Percentiles rank a stretch among this genome's conserved stretches.
Conservation (phyloP, 2,888 invertebrate species). For the Apodemia zela region DNA sequence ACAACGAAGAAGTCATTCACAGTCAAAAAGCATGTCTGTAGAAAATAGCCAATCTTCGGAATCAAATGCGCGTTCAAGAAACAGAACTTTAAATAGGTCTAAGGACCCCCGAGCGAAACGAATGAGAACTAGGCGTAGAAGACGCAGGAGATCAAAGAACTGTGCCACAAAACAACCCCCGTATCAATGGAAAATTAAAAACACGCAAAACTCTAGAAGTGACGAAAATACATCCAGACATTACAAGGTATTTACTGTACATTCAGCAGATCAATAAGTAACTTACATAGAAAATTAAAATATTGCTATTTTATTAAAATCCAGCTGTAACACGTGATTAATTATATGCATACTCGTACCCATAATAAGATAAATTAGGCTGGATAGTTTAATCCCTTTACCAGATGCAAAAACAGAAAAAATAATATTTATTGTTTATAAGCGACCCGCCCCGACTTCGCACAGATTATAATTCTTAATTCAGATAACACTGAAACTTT, state of each 20-base stretch:
- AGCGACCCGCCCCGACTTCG: too few relatives aligned
- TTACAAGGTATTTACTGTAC: conserved; percentile 34
- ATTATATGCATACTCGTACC: too few relatives aligned
- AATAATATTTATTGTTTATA: too few relatives aligned
- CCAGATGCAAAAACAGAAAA: too few relatives aligned
- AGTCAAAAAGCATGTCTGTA: conserved; percentile 50
- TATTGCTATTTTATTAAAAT: too few relatives aligned
- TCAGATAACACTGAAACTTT: too few relatives aligned
- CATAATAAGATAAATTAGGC: too few relatives aligned
- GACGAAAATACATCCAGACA: conserved; percentile 38
- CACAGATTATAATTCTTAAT: too few relatives aligned
- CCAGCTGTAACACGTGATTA: too few relatives aligned
- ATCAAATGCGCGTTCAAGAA: conserved; percentile 39
- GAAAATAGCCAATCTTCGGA: conserved; percentile 56
- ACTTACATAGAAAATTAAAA: too few relatives aligned
- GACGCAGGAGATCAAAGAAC: conserved; percentile 59
- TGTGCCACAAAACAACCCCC: conserved; percentile 73
- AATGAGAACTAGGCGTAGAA: conserved; percentile 57
- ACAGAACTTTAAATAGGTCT: conserved; percentile 43
- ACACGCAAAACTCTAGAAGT: conserved; percentile 31
- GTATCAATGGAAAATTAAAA: conserved; percentile 58
- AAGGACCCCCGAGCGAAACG: conserved; percentile 47
- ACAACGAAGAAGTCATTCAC: conserved; percentile 48
- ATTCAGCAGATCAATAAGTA: too few relatives aligned
- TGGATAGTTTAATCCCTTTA: too few relatives aligned